phyloP scores from a whole-genome alignment of 2,888 invertebrate species.

The Lochmaea crataegi region DNA sequence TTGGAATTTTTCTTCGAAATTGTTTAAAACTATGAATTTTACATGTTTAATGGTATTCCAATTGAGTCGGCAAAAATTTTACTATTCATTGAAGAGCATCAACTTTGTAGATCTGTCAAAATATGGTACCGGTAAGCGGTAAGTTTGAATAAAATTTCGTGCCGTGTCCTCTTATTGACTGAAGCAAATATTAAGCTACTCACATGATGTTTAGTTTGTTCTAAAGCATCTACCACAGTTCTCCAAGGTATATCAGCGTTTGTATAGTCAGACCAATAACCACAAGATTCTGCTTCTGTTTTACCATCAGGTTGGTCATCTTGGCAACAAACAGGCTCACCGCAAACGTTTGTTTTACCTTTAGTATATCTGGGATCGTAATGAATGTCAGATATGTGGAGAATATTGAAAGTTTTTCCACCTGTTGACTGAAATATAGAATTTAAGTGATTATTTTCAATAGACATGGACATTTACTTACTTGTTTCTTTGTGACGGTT shows the following conservation, averaged over 20 bases:
- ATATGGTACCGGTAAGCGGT: too few relatives aligned
- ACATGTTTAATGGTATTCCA: too few relatives aligned
- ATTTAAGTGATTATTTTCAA: not conserved
- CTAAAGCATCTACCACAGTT: conserved; percentile 63
- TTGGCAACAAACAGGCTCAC: conserved; percentile 84
- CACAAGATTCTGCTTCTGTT: conserved; percentile 68
- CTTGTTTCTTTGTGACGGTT: conserved; percentile 30
- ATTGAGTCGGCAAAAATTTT: too few relatives aligned
- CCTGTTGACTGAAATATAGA: conserved; percentile 31
- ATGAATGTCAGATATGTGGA: conserved; percentile 83
- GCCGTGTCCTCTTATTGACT: too few relatives aligned
- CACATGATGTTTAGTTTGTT: conserved; percentile 33
- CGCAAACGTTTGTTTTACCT: conserved; percentile 72
- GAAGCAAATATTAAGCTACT: not conserved
- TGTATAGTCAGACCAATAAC: conserved; percentile 85
- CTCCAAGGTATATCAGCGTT: conserved; percentile 81
- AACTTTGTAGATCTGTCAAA: too few relatives aligned
- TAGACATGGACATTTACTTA: not conserved
- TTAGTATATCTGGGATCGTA: conserved; percentile 80
- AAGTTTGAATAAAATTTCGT: too few relatives aligned
- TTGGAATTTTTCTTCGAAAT: too few relatives aligned
- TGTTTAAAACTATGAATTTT: too few relatives aligned
- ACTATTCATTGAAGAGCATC: too few relatives aligned
- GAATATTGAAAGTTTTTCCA: conserved; percentile 61
- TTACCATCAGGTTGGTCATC: conserved; percentile 67